These are phyloP conservation scores for Cervus canadensis DNA, from an alignment of 2,113 vertebrate genomes.

Conservation along the genomic window DNA sequence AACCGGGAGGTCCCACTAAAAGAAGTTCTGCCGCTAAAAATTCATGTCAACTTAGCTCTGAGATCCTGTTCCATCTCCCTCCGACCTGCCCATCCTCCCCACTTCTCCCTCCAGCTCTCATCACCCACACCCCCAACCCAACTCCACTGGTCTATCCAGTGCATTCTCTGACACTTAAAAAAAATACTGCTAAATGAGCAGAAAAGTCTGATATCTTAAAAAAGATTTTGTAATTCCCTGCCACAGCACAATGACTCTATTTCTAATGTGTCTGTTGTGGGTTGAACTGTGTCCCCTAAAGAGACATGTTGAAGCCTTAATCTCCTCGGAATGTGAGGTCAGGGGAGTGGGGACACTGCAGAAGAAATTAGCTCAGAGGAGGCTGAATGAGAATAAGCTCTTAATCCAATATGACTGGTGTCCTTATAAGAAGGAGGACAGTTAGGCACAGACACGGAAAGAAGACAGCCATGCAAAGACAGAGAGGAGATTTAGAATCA, in stretches of 20 bases:
- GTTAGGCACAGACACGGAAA: neutral
- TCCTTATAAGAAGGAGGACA: neutral
- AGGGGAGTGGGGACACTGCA: neutral
- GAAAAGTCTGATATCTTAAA: neutral
- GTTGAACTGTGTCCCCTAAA: neutral
- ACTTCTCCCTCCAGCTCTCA: neutral
- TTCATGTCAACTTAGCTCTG: neutral
- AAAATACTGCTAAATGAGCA: neutral
- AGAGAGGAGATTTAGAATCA: neutral
- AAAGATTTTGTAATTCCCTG: neutral
- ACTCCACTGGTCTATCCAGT: too few species aligned
- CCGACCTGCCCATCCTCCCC: fast-evolving
- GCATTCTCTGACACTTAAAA: neutral
- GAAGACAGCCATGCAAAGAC: neutral
- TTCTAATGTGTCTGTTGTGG: neutral
- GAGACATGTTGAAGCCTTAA: neutral
- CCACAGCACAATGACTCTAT: neutral
- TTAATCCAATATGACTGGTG: neutral
- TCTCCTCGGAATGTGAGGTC: neutral
- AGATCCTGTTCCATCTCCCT: neutral
- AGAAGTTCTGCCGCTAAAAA: neutral
- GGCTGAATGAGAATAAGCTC: neutral
- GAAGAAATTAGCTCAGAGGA: neutral
- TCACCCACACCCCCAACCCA: fast-evolving
- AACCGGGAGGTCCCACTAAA: neutral